Evolutionary conservation across 2,113 vertebrate species (phyloP), one percentile per base, ranked within the genome.

Genomic region (Campylorhamphus procurvoides): DNA sequence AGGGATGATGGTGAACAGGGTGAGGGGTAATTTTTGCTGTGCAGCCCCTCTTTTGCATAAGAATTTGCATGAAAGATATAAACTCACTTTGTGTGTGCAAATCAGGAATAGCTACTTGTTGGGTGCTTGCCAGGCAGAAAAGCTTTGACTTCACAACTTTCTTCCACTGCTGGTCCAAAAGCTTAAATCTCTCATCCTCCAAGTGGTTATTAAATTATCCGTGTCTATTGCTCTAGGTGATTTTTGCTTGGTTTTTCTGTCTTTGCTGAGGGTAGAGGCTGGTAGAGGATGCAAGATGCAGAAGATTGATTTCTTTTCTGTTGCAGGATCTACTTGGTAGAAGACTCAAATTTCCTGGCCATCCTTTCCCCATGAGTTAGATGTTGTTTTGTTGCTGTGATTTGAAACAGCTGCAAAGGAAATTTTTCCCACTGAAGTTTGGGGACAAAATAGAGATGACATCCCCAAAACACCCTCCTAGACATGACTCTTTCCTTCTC

Each of bases 41-140:
- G 62, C 75, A 89, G 89, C 31, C 52, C 64, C 68, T 95, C 39
- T 95, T 94, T 93, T 93, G 76, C 56, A 89, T 76, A 87, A 84
- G 89, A 91, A 96, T 95, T 93, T 94, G 58, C 80, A 90, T 93
- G 83, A 81, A 86, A 73, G n/a, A 27, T 60, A 73, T 64, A 87
- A 95, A 92, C 40, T 84, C 24, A 37, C n/a, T 78, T 90, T 53
- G 16, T 1, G 25, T 44, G 58, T 68, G 60, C 56, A 94, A 72
- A 93, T 83, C 82, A 72, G 50, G 84, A 93, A 81, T 80, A 93
- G 90, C 80, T 95, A 63, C 87, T 90, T 79, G 18, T 89, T 94
- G 91, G 50, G 50, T 40, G 55, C 74, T 83, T 93, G 76, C 80
- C 66, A 75, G 46, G 52, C 53, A 72, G 49, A 87, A 90, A 58